Evolutionary conservation across 2,113 vertebrate species (phyloP).

Genomic region (Salvelinus sp.): DNA sequence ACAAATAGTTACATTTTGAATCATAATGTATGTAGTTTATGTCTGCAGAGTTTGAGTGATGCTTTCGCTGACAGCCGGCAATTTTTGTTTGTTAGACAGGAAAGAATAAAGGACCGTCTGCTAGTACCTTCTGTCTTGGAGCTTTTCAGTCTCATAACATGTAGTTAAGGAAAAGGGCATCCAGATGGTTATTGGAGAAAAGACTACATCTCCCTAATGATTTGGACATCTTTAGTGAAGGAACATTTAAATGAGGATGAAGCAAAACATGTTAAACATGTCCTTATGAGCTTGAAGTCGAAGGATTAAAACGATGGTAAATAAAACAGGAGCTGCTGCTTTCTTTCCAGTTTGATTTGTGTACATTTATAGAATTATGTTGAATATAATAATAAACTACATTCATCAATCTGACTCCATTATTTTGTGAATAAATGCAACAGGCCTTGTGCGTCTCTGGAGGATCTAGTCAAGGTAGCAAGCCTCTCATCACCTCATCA

Average conservation of each 20-base stretch:
- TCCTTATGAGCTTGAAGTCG: too few species aligned
- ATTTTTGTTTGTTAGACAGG: constrained; percentile 1
- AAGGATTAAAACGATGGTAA: too few species aligned
- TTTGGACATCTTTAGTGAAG: neutral
- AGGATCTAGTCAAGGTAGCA: too few species aligned
- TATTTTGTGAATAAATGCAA: too few species aligned
- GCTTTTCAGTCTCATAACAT: neutral
- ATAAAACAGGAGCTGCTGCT: too few species aligned
- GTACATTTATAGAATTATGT: neutral
- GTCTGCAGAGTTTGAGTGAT: neutral
- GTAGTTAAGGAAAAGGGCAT: neutral
- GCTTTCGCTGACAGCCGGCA: neutral
- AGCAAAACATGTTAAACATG: neutral
- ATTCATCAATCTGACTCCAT: too few species aligned
- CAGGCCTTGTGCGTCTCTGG: too few species aligned
- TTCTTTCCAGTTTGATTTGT: neutral
- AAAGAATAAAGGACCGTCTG: neutral
- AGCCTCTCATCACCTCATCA: too few species aligned
- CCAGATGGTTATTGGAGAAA: constrained; percentile 6
- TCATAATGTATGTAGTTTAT: neutral
- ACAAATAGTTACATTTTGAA: neutral
- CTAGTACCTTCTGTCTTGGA: constrained; percentile 7
- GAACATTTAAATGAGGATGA: neutral
- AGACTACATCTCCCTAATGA: neutral
- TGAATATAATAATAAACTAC: too few species aligned